Evolutionary conservation across 2,113 vertebrate genomes (phyloP).

Genomic region (Monarcha castaneiventris): DNA sequence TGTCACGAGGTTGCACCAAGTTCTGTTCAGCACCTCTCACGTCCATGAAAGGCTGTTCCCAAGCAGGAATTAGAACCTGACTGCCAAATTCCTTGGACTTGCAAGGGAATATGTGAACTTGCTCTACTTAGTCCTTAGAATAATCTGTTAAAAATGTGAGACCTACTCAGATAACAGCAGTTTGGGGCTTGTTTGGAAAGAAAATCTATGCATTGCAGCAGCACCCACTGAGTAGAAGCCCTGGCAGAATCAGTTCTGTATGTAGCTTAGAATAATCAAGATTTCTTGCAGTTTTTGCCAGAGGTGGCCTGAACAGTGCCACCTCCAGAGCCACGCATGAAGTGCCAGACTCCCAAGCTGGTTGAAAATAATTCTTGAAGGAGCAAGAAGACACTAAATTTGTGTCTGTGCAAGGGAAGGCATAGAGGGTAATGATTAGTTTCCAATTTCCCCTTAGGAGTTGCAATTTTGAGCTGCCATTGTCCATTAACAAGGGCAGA

Average conservation of each 20-base stretch:
- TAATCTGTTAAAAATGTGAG: not conserved
- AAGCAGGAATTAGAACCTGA: not conserved
- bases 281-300: not conserved
- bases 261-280: not conserved
- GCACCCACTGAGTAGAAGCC: not conserved
- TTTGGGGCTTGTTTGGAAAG: not conserved
- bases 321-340: not conserved
- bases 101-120: fast-evolving
- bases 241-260: not conserved
- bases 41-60: not conserved
- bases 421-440: not conserved
- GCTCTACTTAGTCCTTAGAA: not conserved
- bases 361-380: not conserved
- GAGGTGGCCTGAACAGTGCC: not conserved
- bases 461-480: not conserved
- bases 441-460: not conserved
- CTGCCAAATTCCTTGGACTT: not conserved
- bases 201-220: not conserved
- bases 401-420: not conserved
- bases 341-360: not conserved
- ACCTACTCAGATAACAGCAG: not conserved
- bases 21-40: not conserved
- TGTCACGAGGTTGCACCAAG: not conserved
- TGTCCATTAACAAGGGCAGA: not conserved
- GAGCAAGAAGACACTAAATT: not conserved